Evolutionary conservation across 1,140 invertebrate genomes (phyloP).

Genomic region (Delia radicum): DNA sequence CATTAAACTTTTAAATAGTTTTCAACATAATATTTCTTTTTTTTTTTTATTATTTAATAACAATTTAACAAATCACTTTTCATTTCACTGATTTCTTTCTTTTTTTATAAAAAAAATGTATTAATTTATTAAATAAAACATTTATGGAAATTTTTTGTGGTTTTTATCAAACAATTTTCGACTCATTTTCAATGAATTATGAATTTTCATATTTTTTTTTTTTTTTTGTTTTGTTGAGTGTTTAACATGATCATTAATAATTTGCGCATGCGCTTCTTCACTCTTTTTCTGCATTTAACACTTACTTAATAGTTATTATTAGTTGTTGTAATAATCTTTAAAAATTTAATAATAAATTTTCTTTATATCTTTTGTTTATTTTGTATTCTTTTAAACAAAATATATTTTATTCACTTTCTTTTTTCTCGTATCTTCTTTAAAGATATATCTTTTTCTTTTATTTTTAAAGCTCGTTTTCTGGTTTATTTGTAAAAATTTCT

Average conservation of each 20-base stretch:
- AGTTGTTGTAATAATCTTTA: not conserved
- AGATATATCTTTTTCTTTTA: not conserved
- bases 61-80: not conserved
- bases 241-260: no score
- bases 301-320: not conserved
- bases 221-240: no score
- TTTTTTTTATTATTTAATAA: not conserved
- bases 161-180: not conserved
- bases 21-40: not conserved
- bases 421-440: not conserved
- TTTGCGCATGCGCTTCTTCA: not conserved
- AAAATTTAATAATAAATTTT: not conserved
- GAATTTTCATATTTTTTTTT: no score
- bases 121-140: not conserved
- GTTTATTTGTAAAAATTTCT: no score
- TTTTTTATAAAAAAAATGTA: not conserved
- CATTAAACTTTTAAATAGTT: not conserved
- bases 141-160: not conserved
- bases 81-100: not conserved
- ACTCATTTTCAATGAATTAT: no score
- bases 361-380: not conserved
- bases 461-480: not conserved
- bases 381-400: not conserved
- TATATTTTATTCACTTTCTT: conserved; percentile 7
- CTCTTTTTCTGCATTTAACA: not conserved